Conservation (phyloP, 2,797 vertebrate species). For the Acipenser ruthenus region DNA sequence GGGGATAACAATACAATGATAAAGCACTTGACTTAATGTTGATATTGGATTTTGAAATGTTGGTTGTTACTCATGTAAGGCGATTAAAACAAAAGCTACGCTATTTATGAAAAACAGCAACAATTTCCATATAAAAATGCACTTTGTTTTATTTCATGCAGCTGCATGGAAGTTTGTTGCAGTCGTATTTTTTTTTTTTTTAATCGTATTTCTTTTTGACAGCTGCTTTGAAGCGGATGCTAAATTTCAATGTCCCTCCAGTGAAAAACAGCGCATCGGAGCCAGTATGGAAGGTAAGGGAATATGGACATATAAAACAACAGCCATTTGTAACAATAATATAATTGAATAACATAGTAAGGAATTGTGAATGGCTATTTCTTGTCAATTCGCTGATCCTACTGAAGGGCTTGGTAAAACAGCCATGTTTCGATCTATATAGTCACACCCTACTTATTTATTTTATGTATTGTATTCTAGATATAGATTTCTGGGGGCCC, state of each 20-base stretch:
- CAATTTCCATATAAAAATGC: neutral
- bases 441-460: too few relatives aligned
- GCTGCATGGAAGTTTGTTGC: too few relatives aligned
- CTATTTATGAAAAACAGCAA: neutral
- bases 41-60: neutral
- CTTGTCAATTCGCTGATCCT: too few relatives aligned
- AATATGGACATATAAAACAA: neutral
- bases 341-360: too few relatives aligned
- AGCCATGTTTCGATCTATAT: too few relatives aligned
- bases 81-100: neutral
- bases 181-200: too few relatives aligned
- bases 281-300: slow-evolving; percentile 93
- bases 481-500: too few relatives aligned
- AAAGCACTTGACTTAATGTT: neutral
- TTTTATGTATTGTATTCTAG: too few relatives aligned
- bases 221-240: slow-evolving; percentile 92
- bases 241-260: slow-evolving; percentile 91
- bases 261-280: slow-evolving; percentile 87
- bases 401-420: too few relatives aligned
- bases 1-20: too few relatives aligned
- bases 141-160: neutral
- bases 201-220: slow-evolving; percentile 24
- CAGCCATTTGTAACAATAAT: too few relatives aligned
- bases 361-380: too few relatives aligned
- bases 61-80: neutral